Base-by-base conservation (phyloP, 2,888 invertebrate species). In the Coenonympha glycerion region DNA sequence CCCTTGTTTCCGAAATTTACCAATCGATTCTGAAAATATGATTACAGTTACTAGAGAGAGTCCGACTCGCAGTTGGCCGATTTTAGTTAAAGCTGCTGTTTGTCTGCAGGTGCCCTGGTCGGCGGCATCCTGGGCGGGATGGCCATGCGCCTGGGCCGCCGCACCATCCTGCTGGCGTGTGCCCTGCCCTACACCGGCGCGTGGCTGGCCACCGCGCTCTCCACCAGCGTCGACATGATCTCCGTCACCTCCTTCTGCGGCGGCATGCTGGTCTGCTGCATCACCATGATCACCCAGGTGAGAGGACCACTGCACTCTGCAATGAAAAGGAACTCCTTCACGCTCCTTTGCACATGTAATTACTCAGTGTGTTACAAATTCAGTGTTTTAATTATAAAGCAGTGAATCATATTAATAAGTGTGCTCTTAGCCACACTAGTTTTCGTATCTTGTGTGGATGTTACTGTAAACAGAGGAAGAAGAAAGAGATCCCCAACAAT, bases 121-220 rank as follows among this genome's bases (percentile, higher is more conserved):
- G 95, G 95, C 13, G 94, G 93, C 5, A 91, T 93, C 56, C 81
- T 93, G 30, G 94, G 93, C 0, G 94, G 94, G n/a, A 87, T 92
- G 65, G 91, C 93, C 51, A 92, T 94, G 88, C 89, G 92, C 19
- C 89, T 92, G 62, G 95, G 95, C 26, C 84, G 95, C 13, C 88
- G 92, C 41, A 86, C 90, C 28, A 91, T 93, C 6, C 82, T 94
- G 8, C 85, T 93, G 11, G 87, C 90, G 6, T 90, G 92, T 3
- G 92, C 93, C 0, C 78, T 92, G 22, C 94, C 94, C 0, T 89
- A 93, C 71, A 91, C 93, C 2, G 86, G 91, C 41, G 92, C 93
- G 15, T 96, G 95, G 95, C 82, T 94, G 36, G 87, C 92, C 31
- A 95, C 95, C 0, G 91, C 92, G 0, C 89, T 92, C 47, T 92